A percentile compares a stretch with the other conserved stretches of the same genome.
phyloP scores from a whole-genome alignment of 2,888 invertebrate species.

The Marronus borbonicus region DNA sequence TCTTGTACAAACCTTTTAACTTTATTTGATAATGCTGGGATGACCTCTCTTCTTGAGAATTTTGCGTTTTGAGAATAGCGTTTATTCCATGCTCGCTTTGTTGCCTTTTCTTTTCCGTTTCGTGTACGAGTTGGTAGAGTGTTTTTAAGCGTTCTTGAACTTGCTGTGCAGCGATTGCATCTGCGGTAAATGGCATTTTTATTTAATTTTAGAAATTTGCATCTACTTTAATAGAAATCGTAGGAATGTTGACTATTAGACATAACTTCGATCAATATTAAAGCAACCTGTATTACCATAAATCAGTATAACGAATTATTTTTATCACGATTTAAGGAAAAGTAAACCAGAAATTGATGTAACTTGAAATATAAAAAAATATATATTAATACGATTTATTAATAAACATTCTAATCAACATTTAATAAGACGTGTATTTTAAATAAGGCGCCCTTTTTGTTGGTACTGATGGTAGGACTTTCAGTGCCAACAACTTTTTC shows the following conservation, averaged over 20 bases:
- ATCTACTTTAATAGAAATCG: not conserved
- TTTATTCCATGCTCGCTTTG: conserved; percentile 86
- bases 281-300: too few species aligned
- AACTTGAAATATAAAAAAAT: too few species aligned
- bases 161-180: conserved; percentile 79
- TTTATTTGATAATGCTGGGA: conserved; percentile 72
- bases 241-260: too few species aligned
- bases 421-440: too few species aligned
- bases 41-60: conserved; percentile 63
- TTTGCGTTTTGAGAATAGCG: conserved; percentile 83
- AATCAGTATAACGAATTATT: too few species aligned
- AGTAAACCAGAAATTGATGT: too few species aligned
- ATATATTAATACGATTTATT: too few species aligned
- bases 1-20: conserved; percentile 84
- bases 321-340: too few species aligned
- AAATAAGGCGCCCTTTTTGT: not conserved
- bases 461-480: not conserved
- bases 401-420: too few species aligned
- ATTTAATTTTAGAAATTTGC: conserved; percentile 5
- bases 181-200: conserved; percentile 84
- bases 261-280: too few species aligned
- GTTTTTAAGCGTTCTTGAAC: conserved; percentile 85
- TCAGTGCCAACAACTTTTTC: not conserved
- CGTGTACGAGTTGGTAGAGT: conserved; percentile 83
- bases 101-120: conserved; percentile 86